These are phyloP conservation scores for Archivesica marissinica DNA, from an alignment of 1,140 invertebrate species.

Conservation along the genomic window DNA sequence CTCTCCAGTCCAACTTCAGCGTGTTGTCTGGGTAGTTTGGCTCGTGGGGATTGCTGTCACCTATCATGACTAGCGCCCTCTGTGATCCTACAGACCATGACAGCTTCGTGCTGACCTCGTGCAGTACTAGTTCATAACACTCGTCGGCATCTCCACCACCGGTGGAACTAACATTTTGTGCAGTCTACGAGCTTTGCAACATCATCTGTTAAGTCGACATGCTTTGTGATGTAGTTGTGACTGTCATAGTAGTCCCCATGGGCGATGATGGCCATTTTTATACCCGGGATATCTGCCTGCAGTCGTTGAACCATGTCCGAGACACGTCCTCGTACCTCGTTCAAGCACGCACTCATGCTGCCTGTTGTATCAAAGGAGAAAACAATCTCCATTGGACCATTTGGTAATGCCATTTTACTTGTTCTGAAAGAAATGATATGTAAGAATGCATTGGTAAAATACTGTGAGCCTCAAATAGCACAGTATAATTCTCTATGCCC, in stretches of 20 bases:
- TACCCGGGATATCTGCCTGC: slow-evolving; percentile 68
- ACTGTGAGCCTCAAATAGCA: too few relatives aligned
- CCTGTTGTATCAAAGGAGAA: slow-evolving; percentile 83
- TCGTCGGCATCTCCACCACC: slow-evolving; percentile 69
- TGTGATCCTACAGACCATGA: slow-evolving; percentile 77
- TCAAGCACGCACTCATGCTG: slow-evolving; percentile 77
- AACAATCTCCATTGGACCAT: slow-evolving; percentile 78
- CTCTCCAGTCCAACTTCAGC: slow-evolving; percentile 72
- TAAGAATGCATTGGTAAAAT: too few relatives aligned
- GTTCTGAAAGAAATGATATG: too few relatives aligned
- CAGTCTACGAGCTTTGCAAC: slow-evolving; percentile 66
- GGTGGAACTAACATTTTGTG: slow-evolving; percentile 68
- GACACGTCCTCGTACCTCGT: slow-evolving; percentile 74
- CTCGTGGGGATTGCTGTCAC: slow-evolving; percentile 75
- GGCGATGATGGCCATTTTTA: slow-evolving; percentile 69
- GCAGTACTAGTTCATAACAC: slow-evolving; percentile 78
- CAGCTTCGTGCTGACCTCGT: slow-evolving; percentile 70
- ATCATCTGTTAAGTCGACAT: slow-evolving; percentile 70
- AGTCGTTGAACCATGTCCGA: slow-evolving; percentile 76
- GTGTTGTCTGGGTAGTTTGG: slow-evolving; percentile 67
- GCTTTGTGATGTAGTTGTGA: slow-evolving; percentile 72
- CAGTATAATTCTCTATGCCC: not conserved
- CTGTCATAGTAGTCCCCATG: slow-evolving; percentile 77
- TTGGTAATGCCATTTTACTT: slow-evolving; percentile 66
- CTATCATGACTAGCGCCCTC: slow-evolving; percentile 76